Base-by-base conservation (phyloP, 2,113 vertebrate genomes). In the Chionomys nivalis region DNA sequence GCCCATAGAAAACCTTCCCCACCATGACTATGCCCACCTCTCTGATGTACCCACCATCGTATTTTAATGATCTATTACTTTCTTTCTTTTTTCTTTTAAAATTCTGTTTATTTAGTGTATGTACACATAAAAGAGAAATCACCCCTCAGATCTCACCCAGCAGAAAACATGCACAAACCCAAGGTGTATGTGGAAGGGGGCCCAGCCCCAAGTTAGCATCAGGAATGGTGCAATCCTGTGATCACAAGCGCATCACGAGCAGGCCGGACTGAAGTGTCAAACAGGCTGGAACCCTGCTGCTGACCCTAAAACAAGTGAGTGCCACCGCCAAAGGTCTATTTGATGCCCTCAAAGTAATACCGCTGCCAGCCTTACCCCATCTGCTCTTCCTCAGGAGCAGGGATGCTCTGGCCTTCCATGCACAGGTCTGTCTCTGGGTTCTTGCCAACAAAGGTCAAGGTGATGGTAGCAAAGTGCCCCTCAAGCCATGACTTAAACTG, bases 271-370 rank as follows among this genome's bases (percentile, higher is more conserved):
- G 52, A 96, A 58, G 72, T 87, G 82, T 39, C 21, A 12, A 91
- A 93, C 72, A 87, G 94, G 97, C 90, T 79, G 93, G 70, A 85
- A 85, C 97, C 92, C n/a, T 77, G 49, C 89, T 79, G 94, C 92
- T 0, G 0, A 81, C 93, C 96, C 99, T 99, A 99, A 98, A 98
- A 99, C 92, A 99, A 99, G 90, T 98, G 98, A 26, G 99, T 99
- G 0, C 99, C 99, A 10, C 99, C 99, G 95, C 99, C 99, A 96
- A 99, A 99, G 12, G 99, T 99, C 98, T 99, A 99, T 98, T 99
- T 99, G 97, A 99, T 99, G 98, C 99, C 99, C 96, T 99, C 98
- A 0, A 99, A 99, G 97, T 99, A 99, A 96, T 99, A 99, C 95
- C 99, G 98, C 97, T 98, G 99, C 99, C 99, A 99, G 90, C 99